Conservation (phyloP, 2,888 invertebrate genomes). For the Congeria kusceri region DNA sequence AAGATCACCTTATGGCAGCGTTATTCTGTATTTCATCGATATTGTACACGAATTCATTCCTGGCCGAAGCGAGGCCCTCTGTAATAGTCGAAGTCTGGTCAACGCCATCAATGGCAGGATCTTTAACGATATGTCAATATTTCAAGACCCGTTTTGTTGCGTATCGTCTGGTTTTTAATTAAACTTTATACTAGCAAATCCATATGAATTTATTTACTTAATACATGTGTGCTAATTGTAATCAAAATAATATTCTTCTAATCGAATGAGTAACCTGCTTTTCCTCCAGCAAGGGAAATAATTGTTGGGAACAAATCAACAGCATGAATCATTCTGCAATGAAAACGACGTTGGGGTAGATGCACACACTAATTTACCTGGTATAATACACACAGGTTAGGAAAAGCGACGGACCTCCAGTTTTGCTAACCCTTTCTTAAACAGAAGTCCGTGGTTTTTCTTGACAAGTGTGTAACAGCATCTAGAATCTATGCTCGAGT, state of each 20-base stretch:
- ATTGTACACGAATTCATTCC: constrained; percentile 70
- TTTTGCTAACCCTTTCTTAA: too few relatives aligned
- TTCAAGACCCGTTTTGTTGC: too few relatives aligned
- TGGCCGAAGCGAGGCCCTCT: constrained; percentile 47
- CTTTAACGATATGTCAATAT: constrained; percentile 16
- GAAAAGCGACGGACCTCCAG: too few relatives aligned
- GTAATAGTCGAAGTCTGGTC: constrained; percentile 62
- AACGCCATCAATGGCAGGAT: constrained; percentile 61
- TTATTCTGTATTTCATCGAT: constrained; percentile 63
- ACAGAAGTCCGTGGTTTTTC: neutral
- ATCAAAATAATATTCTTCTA: neutral
- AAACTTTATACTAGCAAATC: too few relatives aligned
- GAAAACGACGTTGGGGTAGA: neutral
- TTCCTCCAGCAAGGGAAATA: constrained; percentile 80
- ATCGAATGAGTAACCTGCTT: constrained; percentile 37
- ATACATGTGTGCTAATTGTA: too few relatives aligned
- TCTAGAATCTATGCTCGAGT: too few relatives aligned
- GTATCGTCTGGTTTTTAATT: too few relatives aligned
- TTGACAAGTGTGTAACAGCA: too few relatives aligned
- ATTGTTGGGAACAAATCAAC: constrained; percentile 78
- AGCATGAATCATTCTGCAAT: constrained; percentile 83
- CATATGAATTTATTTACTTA: too few relatives aligned
- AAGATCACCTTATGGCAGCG: constrained; percentile 54
- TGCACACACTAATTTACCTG: too few relatives aligned
- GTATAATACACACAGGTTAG: too few relatives aligned